These are phyloP conservation scores for Carpatolechia fugitivella DNA, from an alignment of 2,888 invertebrate genomes.

Conservation along the genomic window DNA sequence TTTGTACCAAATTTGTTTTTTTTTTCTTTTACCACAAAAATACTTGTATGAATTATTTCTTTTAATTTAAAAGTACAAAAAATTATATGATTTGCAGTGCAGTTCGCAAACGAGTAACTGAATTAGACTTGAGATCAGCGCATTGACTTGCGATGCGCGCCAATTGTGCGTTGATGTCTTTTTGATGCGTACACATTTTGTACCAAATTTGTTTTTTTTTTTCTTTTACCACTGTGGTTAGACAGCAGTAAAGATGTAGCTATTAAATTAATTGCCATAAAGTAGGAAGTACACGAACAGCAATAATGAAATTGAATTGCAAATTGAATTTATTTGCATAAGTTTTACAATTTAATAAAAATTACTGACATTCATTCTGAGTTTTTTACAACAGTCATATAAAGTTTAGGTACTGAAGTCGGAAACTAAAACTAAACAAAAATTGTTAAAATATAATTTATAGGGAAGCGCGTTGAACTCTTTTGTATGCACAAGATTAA, in stretches of 20 bases:
- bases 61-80: neutral
- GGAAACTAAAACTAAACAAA: too few species aligned
- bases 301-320: neutral
- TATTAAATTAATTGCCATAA: constrained; percentile 10
- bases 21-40: neutral
- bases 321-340: neutral
- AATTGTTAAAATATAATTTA: too few species aligned
- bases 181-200: constrained; percentile 36
- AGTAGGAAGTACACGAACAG: neutral
- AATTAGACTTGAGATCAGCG: neutral
- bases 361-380: neutral
- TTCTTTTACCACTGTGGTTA: neutral
- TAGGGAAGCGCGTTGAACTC: constrained; percentile 10
- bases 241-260: neutral
- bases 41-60: too few species aligned
- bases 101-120: too few species aligned
- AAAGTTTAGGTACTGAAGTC: too few species aligned
- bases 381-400: neutral
- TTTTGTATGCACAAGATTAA: neutral
- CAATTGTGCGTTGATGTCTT: constrained; percentile 55
- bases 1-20: neutral
- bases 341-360: neutral
- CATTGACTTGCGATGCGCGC: constrained; percentile 9
- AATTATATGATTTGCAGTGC: too few species aligned
- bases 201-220: neutral